These are phyloP conservation scores for Eulimnadia texana DNA, from an alignment of 1,140 invertebrate genomes.

Conservation along the genomic window DNA sequence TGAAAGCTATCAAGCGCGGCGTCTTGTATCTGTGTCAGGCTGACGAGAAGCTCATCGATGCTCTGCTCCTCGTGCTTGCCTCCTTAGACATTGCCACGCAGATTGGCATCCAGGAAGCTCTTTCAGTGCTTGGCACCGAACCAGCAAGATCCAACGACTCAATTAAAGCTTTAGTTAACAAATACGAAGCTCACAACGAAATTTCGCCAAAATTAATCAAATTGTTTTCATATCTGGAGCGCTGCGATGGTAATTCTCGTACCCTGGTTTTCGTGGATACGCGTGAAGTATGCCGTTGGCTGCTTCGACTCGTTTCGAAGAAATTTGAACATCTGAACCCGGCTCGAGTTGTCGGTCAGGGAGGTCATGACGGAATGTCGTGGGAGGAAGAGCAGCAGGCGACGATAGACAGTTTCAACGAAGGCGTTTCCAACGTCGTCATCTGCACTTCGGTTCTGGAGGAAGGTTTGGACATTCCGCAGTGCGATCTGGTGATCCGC, in stretches of 20 bases:
- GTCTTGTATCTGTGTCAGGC: not conserved
- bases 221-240: not conserved
- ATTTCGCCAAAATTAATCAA: not conserved
- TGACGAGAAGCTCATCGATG: not conserved
- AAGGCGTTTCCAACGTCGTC: not conserved
- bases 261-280: slow-evolving; percentile 6
- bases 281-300: not conserved
- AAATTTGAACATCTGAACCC: slow-evolving; percentile 1
- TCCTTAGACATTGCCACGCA: not conserved
- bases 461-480: not conserved
- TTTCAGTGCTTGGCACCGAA: not conserved
- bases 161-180: not conserved
- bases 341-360: not conserved
- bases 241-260: not conserved
- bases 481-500: slow-evolving; percentile 3
- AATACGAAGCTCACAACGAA: not conserved
- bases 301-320: not conserved
- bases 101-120: slow-evolving; percentile 3
- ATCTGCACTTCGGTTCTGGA: slow-evolving; percentile 6
- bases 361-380: slow-evolving; percentile 1
- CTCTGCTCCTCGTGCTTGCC: not conserved
- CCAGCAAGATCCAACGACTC: not conserved
- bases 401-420: not conserved
- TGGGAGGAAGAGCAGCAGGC: slow-evolving; percentile 4
- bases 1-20: not conserved